A percentile compares a stretch with the other conserved stretches of the same genome.
phyloP scores from a whole-genome alignment of 2,797 vertebrate genomes.

The Silurus lanzhouensis region DNA sequence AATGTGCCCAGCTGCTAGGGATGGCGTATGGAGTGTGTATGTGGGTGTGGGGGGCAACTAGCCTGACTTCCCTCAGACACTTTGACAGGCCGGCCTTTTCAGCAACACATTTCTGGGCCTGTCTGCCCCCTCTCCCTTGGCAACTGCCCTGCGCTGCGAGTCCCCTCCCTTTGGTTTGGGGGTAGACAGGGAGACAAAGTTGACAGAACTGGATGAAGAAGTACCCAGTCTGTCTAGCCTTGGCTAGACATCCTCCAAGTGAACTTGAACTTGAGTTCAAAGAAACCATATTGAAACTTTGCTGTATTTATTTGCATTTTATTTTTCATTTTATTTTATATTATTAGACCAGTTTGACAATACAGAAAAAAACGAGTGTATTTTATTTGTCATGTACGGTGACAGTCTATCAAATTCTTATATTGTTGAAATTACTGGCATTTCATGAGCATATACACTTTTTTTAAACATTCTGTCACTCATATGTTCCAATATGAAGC shows the following conservation, averaged over 20 bases:
- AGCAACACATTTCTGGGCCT: slow-evolving; percentile 82
- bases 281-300: not conserved
- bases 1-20: slow-evolving; percentile 76
- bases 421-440: not conserved
- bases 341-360: not conserved
- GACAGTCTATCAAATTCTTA: not conserved
- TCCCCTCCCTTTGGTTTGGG: slow-evolving; percentile 62
- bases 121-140: slow-evolving; percentile 88
- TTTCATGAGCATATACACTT: not conserved
- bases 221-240: slow-evolving; percentile 51
- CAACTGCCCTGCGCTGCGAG: slow-evolving; percentile 80
- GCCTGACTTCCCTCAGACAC: slow-evolving; percentile 85
- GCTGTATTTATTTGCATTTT: slow-evolving; percentile 9
- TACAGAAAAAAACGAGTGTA: not conserved
- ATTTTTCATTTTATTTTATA: not conserved
- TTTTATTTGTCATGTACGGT: not conserved
- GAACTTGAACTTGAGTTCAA: slow-evolving; percentile 78
- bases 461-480: slow-evolving; percentile 37
- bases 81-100: slow-evolving; percentile 93
- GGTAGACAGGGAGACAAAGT: slow-evolving; percentile 41
- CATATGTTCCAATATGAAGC: slow-evolving; percentile 38
- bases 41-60: slow-evolving; percentile 46
- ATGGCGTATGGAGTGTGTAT: slow-evolving; percentile 36
- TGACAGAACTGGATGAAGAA: slow-evolving; percentile 67
- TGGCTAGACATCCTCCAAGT: slow-evolving; percentile 69